Evolutionary conservation across 2,888 invertebrate species (phyloP).

Genomic region (Malachius bipustulatus): DNA sequence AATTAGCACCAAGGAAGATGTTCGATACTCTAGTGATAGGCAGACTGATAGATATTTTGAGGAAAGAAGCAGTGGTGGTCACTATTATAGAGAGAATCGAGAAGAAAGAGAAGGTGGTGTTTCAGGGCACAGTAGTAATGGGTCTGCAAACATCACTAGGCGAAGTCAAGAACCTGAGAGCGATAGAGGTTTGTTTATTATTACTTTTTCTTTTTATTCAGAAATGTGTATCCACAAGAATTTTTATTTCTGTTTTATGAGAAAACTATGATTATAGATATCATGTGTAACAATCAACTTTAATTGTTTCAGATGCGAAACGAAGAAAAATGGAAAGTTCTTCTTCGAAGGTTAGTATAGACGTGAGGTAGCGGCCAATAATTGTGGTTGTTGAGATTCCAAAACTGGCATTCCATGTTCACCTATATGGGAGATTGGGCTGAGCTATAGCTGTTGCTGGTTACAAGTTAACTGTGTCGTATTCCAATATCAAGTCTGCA

Average conservation of each 20-base stretch:
- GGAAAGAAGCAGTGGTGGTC: constrained; percentile 27
- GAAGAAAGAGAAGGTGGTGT: constrained; percentile 45
- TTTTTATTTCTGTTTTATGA: background rate
- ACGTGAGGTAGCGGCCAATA: constrained; percentile 41
- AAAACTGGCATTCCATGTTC: no score
- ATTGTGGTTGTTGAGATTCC: no score
- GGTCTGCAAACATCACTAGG: constrained; percentile 36
- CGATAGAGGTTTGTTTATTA: constrained; percentile 59
- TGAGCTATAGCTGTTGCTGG: background rate
- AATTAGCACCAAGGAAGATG: constrained; percentile 33
- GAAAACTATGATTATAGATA: background rate
- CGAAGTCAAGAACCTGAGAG: constrained; percentile 47
- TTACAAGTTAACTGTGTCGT: no score
- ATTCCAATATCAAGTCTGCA: no score
- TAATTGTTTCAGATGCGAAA: constrained; percentile 54
- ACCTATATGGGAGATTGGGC: constrained; percentile 3
- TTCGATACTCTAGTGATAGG: constrained; percentile 40
- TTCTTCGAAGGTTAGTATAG: constrained; percentile 75
- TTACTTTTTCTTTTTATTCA: no score
- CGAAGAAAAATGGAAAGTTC: constrained; percentile 72
- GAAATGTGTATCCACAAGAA: no score
- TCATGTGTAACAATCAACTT: constrained; percentile 7
- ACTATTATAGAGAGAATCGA: constrained; percentile 32
- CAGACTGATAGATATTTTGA: constrained; percentile 40
- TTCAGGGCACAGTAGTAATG: constrained; percentile 43